Percentiles rank a stretch among this genome's conserved stretches.
These are phyloP conservation scores for Dryococelus australis DNA, from an alignment of 2,888 invertebrate genomes.

Conservation along the genomic window DNA sequence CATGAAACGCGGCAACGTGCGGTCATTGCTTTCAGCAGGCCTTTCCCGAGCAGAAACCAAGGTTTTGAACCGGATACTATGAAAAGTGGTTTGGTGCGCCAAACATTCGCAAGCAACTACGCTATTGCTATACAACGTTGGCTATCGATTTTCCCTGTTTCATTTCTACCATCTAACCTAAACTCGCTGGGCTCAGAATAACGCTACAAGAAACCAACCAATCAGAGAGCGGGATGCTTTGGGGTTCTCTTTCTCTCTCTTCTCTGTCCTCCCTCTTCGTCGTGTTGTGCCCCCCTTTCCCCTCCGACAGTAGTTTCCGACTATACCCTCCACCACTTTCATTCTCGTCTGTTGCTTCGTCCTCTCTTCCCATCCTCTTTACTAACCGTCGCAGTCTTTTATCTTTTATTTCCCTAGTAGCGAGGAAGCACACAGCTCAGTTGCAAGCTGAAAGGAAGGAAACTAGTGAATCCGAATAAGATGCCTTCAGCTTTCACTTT, in stretches of 20 bases:
- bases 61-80: not conserved
- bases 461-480: not conserved
- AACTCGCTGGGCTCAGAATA: conserved; percentile 36
- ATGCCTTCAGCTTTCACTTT: conserved; percentile 1
- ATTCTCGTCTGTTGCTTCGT: not conserved
- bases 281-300: not conserved
- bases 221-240: conserved; percentile 38
- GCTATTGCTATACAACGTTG: conserved; percentile 35
- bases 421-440: not conserved
- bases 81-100: not conserved
- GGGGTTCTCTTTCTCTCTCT: conserved; percentile 33
- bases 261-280: not conserved
- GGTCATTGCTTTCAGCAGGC: not conserved
- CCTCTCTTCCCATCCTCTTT: not conserved
- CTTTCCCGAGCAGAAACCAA: not conserved
- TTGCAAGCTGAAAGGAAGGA: not conserved
- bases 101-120: conserved; percentile 29
- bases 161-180: conserved; percentile 42
- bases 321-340: not conserved
- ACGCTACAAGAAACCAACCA: conserved; percentile 39
- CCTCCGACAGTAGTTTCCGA: not conserved
- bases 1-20: no score
- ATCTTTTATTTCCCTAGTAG: not conserved
- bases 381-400: not conserved
- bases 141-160: conserved; percentile 42